Percentiles rank a stretch among this genome's conserved stretches.
Conservation (phyloP, 2,113 vertebrate species). For the Marmota flaviventris region DNA sequence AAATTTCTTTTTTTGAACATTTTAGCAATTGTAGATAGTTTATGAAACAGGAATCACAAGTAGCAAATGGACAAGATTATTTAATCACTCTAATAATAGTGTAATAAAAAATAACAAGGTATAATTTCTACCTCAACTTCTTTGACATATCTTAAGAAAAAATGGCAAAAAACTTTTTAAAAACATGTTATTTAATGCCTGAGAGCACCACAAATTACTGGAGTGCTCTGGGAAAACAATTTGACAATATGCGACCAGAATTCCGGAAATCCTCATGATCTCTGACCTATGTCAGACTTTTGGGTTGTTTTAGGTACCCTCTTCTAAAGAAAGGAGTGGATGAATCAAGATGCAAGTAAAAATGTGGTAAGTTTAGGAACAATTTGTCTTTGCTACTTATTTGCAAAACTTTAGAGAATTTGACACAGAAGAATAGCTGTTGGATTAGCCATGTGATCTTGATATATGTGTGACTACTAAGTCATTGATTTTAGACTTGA, state of each 20-base stretch:
- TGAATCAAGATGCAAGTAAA: no score
- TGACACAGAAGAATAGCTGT: background rate
- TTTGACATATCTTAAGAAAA: background rate
- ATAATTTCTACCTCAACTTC: background rate
- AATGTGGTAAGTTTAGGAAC: background rate
- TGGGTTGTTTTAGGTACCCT: background rate
- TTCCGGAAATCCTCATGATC: background rate
- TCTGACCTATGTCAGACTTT: background rate
- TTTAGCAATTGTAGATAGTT: background rate
- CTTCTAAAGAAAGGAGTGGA: background rate
- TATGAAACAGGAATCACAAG: background rate
- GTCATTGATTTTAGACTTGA: background rate
- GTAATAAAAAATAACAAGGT: background rate
- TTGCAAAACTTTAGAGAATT: slow-evolving; percentile 3
- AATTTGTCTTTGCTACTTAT: background rate
- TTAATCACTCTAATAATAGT: background rate
- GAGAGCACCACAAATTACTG: background rate
- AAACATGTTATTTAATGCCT: background rate
- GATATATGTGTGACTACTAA: background rate
- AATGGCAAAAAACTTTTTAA: background rate
- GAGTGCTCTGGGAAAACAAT: background rate
- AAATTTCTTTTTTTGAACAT: background rate
- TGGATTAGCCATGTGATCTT: background rate
- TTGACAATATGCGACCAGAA: background rate
- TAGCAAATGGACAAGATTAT: background rate